Evolutionary conservation across 2,797 vertebrate species (phyloP), one percentile per base, ranked within the genome.

Genomic region (Eulemur mongoz): DNA sequence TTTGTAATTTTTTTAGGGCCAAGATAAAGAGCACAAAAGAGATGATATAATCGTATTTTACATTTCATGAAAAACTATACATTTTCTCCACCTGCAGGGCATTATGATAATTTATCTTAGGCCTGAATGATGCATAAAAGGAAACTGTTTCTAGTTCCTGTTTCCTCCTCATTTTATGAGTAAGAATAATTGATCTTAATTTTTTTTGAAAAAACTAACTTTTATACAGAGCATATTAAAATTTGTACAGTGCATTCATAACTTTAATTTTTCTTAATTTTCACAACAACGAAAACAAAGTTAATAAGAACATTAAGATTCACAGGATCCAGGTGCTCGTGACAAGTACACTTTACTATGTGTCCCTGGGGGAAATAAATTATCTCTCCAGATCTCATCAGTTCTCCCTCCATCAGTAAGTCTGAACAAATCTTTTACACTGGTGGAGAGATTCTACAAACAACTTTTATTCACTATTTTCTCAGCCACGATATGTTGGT

Each of bases 21-120:
- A 95, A 95, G 88, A 20, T 61, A 93, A 96, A 27, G 70, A 91
- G 95, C 30, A 48, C 38, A 75, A 95, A 14, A 54, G 40, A 17
- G 20, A 52, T n/a, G 4, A 48, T 70, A 87, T 81, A 57, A 87
- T 22, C 18, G 7, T 67, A 91, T 95, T 73, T 91, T 76, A 94
- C 25, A 20, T 91, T 95, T 97, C 30, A 32, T 4, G 0, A 35
- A 57, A 57, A 78, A 43, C 8, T 25, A 87, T 25, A 38, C 22
- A 83, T 13, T 95, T 93, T 96, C 35, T 20, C 0, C 0, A 97
- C 65, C 20, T 35, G 72, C 5, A 32, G 72, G 65, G 11, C 65
- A 59, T 80, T 73, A 17, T 63, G 40, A 32, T 85, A 85, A 90
- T 89, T 95, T 91, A 90, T 43, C 48, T 45, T 82, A 92, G 90